phyloP scores from a whole-genome alignment of 2,113 vertebrate genomes.

The Pluvialis apricaria region DNA sequence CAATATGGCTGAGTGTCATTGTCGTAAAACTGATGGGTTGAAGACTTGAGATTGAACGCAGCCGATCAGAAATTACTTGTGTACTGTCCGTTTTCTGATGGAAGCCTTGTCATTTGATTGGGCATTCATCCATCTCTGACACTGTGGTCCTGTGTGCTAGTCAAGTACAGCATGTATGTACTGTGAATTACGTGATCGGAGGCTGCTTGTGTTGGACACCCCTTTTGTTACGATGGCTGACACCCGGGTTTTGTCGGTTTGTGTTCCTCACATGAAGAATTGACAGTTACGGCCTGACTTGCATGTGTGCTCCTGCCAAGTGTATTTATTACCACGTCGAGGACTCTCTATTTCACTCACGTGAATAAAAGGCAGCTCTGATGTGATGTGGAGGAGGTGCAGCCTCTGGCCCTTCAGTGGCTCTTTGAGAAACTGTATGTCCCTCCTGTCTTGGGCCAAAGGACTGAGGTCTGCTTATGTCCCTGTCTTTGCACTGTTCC shows the following conservation, averaged over 20 bases:
- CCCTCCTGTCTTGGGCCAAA: not conserved
- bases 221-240: not conserved
- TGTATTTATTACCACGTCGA: not conserved
- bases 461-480: not conserved
- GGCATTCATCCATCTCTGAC: not conserved
- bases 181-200: not conserved
- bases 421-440: not conserved
- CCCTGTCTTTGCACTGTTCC: not conserved
- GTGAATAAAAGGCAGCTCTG: not conserved
- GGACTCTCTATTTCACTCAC: not conserved
- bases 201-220: not conserved
- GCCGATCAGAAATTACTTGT: not conserved
- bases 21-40: not conserved
- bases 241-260: not conserved
- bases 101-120: not conserved
- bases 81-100: not conserved
- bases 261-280: not conserved
- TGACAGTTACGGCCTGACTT: not conserved
- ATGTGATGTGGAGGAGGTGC: not conserved
- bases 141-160: not conserved
- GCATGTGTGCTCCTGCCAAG: not conserved
- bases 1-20: not conserved
- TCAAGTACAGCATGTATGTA: accelerated
- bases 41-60: not conserved
- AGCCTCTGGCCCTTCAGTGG: not conserved